phyloP scores from a whole-genome alignment of 2,888 invertebrate species.

The Cephonodes hylas region DNA sequence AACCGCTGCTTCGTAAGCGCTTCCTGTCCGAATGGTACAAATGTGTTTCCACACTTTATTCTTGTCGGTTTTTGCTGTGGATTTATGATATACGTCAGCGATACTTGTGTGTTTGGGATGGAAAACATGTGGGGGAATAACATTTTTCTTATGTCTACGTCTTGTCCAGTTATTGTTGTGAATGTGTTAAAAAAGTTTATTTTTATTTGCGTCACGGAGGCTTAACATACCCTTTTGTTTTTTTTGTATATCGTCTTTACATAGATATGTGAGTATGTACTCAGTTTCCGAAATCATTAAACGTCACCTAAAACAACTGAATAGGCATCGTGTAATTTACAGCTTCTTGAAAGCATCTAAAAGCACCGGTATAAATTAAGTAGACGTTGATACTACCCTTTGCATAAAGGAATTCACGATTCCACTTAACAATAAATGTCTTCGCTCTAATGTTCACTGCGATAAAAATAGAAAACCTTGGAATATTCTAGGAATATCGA shows the following conservation, averaged over 20 bases:
- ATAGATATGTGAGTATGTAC: too few species aligned
- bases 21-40: conserved; percentile 12
- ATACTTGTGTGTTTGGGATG: neutral
- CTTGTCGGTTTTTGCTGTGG: conserved; percentile 26
- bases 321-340: too few species aligned
- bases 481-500: neutral
- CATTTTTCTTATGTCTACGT: neutral
- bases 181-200: neutral
- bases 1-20: conserved; percentile 40
- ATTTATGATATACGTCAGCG: conserved; percentile 21
- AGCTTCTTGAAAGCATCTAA: too few species aligned
- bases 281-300: too few species aligned
- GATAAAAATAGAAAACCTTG: neutral
- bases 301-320: too few species aligned
- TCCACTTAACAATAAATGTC: neutral
- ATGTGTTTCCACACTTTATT: conserved; percentile 15
- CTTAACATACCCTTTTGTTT: too few species aligned
- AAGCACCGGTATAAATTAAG: too few species aligned
- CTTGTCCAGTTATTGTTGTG: neutral
- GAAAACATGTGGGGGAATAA: neutral
- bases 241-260: too few species aligned
- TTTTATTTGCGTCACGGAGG: too few species aligned
- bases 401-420: too few species aligned
- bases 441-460: neutral
- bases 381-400: too few species aligned